Conservation (phyloP, 35 echinoderm and acorn worm genomes). For the Ophioderma brevispina region DNA sequence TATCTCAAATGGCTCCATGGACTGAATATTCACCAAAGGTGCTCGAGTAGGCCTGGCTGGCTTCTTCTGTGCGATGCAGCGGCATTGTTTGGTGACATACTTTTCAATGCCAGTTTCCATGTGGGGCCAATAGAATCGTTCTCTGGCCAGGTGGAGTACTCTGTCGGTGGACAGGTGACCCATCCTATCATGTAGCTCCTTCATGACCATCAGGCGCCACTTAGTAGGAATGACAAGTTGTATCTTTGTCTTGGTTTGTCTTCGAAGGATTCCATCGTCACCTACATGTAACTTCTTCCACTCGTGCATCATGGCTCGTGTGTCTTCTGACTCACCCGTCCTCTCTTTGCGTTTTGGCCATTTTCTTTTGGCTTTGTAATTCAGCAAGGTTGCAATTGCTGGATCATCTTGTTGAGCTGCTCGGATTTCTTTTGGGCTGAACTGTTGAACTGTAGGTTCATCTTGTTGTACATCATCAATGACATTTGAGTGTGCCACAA, state of each 20-base stretch:
- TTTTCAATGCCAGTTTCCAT: constrained; percentile 55
- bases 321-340: neutral
- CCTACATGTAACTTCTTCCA: constrained; percentile 25
- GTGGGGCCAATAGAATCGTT: constrained; percentile 71
- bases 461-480: no score
- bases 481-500: no score
- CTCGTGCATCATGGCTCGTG: neutral
- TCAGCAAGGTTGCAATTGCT: neutral
- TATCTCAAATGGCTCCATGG: constrained; percentile 58
- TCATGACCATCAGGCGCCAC: constrained; percentile 27
- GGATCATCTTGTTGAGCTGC: constrained; percentile 40
- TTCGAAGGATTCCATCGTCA: neutral
- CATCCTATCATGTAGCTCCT: constrained; percentile 63
- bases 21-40: constrained; percentile 48
- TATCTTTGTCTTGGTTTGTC: constrained; percentile 26
- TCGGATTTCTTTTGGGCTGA: no score
- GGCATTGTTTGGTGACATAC: constrained; percentile 36
- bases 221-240: constrained; percentile 23
- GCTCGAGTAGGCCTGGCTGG: constrained; percentile 36
- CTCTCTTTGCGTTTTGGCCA: neutral
- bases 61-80: constrained; percentile 51
- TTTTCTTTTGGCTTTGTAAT: neutral
- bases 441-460: no score
- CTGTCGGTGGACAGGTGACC: constrained; percentile 55
- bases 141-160: constrained; percentile 35